Evolutionary conservation across 2,113 vertebrate genomes (phyloP), one percentile per base, ranked within the genome.

Genomic region (Colinus virginianus): DNA sequence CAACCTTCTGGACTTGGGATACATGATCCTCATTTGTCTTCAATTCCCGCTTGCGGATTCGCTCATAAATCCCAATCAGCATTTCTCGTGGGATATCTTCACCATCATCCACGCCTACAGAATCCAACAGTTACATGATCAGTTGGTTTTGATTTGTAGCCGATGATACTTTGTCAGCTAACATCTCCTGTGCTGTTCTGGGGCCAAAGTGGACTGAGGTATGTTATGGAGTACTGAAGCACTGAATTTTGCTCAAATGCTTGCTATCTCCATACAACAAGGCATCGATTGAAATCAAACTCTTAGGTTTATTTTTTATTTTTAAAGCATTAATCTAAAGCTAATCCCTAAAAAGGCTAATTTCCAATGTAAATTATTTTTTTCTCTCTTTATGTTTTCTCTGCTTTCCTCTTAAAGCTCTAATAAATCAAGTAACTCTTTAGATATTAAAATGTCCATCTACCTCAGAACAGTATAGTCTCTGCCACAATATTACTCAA

Each of bases 1-100:
- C 99, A 94, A 99, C 99, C 96, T 99, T 99, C 97, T 99, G 99
- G 93, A 99, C 99, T 91, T 99, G 99, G 25, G 99, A 99, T 75
- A 99, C 99, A 2, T 99, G 99, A 97, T 99, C 99, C 97, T 99
- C 99, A 3, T 99, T 99, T 23, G 99, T 99, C 95, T 99, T 99
- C 84, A 99, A 98, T 89, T 99, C 99, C 15, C 99, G 98, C 89
- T 99, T 99, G 64, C 98, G 98, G 95, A 99, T 99, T 71, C 99
- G 97, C 95, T 99, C 99, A 7, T 99, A 99, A 96, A 99, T 99
- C 14, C 99, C 99, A 2, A 99, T 97, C 32, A 99, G 98, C 98
- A 98, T 99, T 91, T 99, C 99, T 38, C 99, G 97, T 0, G 99
- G 99, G 80, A 99, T 99, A 96, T 99, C 99, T 97, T 99, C 99